A percentile compares a stretch with the other conserved stretches of the same genome.
Conservation (phyloP, 1,140 invertebrate genomes). For the Belonocnema kinseyi region DNA sequence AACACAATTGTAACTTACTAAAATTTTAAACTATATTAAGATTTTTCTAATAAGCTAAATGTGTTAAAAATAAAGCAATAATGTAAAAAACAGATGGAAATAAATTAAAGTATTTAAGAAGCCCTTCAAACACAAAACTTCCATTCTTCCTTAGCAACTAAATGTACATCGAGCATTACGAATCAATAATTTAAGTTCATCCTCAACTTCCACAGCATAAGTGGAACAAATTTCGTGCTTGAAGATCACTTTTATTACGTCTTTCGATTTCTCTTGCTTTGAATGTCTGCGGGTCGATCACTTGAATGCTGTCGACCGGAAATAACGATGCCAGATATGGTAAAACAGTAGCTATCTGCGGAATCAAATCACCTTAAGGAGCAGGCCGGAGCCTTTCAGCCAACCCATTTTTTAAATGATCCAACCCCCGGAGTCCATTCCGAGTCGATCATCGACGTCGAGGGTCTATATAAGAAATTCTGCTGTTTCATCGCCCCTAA, state of each 20-base stretch:
- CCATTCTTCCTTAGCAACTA: neutral
- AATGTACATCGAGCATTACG: neutral
- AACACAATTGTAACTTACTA: no score
- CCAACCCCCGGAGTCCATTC: conserved; percentile 38
- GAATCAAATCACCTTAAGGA: conserved; percentile 68
- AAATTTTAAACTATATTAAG: no score
- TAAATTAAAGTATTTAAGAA: no score
- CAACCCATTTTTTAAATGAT: conserved; percentile 58
- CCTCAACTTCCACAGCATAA: neutral
- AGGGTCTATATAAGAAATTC: neutral
- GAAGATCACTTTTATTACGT: conserved; percentile 40
- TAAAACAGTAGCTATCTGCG: conserved; percentile 56
- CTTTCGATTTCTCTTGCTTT: conserved; percentile 55
- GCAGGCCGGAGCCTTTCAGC: conserved; percentile 55
- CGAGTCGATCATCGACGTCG: conserved; percentile 9
- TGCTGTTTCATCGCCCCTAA: conserved; percentile 46
- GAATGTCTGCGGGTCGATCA: conserved; percentile 50
- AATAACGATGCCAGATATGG: conserved; percentile 67
- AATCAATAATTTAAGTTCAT: neutral
- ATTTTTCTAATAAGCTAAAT: no score
- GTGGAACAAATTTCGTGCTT: neutral
- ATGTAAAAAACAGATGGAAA: no score
- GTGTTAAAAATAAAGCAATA: no score
- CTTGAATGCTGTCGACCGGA: conserved; percentile 59
- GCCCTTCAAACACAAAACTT: neutral